Conservation (phyloP, 1,140 invertebrate genomes). For the Pentalonia nigronervosa region DNA sequence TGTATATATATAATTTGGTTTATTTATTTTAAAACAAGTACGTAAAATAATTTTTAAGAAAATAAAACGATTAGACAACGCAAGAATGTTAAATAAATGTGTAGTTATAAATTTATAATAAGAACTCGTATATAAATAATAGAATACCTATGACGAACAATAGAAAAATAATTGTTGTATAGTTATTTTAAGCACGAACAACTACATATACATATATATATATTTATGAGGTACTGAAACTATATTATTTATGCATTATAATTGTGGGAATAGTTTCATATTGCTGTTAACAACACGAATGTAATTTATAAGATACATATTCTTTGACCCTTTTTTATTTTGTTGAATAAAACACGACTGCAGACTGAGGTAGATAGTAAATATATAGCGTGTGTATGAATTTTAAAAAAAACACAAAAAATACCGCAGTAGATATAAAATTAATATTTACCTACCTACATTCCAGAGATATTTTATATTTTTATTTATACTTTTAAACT, state of each 20-base stretch:
- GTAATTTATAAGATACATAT: background rate
- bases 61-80: background rate
- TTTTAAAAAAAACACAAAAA: background rate
- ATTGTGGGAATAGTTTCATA: constrained; percentile 26
- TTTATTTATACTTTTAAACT: background rate
- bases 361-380: background rate
- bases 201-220: background rate
- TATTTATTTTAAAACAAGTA: background rate
- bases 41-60: background rate
- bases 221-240: background rate
- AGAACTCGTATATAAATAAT: background rate
- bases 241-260: constrained; percentile 27
- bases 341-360: background rate
- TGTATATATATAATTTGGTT: background rate
- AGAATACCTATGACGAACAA: background rate
- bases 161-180: background rate
- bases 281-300: constrained; percentile 22
- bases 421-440: background rate
- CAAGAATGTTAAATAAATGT: background rate
- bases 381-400: background rate
- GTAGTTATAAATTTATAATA: background rate
- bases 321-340: constrained; percentile 10
- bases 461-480: background rate
- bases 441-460: background rate
- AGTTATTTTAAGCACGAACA: background rate